A percentile compares a stretch with the other conserved stretches of the same genome.
These are phyloP conservation scores for Lateolabrax maculatus DNA, from an alignment of 2,797 vertebrate species.

Conservation along the genomic window DNA sequence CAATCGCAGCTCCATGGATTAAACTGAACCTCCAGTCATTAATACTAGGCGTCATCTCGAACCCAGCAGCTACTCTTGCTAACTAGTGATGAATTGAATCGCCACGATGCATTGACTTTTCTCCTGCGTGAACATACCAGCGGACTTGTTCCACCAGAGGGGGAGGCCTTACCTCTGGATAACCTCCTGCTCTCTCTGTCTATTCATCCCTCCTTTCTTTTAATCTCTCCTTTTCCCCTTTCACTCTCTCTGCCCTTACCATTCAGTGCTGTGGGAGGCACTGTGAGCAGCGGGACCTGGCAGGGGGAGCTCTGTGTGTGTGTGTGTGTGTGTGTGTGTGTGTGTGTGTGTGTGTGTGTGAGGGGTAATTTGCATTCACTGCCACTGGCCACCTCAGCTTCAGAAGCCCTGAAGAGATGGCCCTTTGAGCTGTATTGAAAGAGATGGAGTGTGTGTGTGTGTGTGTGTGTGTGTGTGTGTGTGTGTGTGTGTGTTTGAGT, in stretches of 20 bases:
- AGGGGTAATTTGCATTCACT: slow-evolving; percentile 83
- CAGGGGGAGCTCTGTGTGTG: slow-evolving; percentile 41
- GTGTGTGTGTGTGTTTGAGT: slow-evolving; percentile 32
- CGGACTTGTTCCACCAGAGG: slow-evolving; percentile 37
- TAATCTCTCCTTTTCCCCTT: slow-evolving; percentile 37
- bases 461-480: slow-evolving; percentile 34
- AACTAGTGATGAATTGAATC: slow-evolving; percentile 35
- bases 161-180: slow-evolving; percentile 67
- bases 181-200: slow-evolving; percentile 61
- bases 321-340: slow-evolving; percentile 18
- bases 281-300: slow-evolving; percentile 61
- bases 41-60: slow-evolving; percentile 17
- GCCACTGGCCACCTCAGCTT: slow-evolving; percentile 80
- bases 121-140: slow-evolving; percentile 20
- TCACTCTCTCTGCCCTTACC: slow-evolving; percentile 34
- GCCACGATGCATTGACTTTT: slow-evolving; percentile 26
- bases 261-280: slow-evolving; percentile 63
- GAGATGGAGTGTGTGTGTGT: slow-evolving; percentile 57
- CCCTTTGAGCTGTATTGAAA: slow-evolving; percentile 81
- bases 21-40: slow-evolving; percentile 16
- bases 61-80: slow-evolving; percentile 20
- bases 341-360: slow-evolving; percentile 19
- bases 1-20: not conserved
- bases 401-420: slow-evolving; percentile 83
- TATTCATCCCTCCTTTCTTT: slow-evolving; percentile 35